A percentile compares a stretch with the other conserved stretches of the same genome.
Evolutionary conservation across 2,113 vertebrate species (phyloP).

Genomic region (Oryzias curvinotus): DNA sequence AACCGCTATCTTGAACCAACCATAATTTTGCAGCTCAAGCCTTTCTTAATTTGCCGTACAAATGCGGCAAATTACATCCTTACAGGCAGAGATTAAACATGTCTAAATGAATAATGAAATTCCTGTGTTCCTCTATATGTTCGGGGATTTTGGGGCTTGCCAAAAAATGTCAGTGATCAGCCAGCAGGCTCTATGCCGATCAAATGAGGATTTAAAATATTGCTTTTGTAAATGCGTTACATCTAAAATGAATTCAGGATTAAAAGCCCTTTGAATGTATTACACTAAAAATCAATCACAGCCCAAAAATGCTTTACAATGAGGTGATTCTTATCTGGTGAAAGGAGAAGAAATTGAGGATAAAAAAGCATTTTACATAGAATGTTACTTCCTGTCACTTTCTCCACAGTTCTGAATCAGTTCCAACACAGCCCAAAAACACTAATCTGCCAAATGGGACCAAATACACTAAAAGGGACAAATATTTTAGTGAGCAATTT

Average conservation of each 20-base stretch:
- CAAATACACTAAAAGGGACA: conserved; percentile 1
- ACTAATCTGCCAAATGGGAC: neutral
- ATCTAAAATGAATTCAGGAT: neutral
- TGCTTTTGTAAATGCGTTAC: neutral
- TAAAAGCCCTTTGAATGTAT: neutral
- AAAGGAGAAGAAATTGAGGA: conserved; percentile 22
- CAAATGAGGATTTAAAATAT: conserved; percentile 23
- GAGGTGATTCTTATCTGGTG: neutral
- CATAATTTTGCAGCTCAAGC: conserved; percentile 39
- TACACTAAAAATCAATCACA: no score
- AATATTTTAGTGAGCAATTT: no score
- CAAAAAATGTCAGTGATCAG: conserved; percentile 41
- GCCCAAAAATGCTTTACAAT: no score
- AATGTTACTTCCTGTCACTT: no score
- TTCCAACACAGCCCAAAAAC: neutral
- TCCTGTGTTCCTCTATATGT: conserved; percentile 26
- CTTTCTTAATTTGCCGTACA: conserved; percentile 38
- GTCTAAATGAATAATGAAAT: conserved; percentile 37
- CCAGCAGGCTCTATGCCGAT: conserved; percentile 27
- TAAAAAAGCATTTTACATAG: conserved; percentile 14
- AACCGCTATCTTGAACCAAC: conserved; percentile 45
- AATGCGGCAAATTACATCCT: conserved; percentile 35
- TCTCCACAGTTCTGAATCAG: no score
- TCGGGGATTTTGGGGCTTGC: conserved; percentile 9
- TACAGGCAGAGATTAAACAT: conserved; percentile 42